These are phyloP conservation scores for Entosphenus tridentatus DNA, from an alignment of 2,113 vertebrate species.

Conservation along the genomic window DNA sequence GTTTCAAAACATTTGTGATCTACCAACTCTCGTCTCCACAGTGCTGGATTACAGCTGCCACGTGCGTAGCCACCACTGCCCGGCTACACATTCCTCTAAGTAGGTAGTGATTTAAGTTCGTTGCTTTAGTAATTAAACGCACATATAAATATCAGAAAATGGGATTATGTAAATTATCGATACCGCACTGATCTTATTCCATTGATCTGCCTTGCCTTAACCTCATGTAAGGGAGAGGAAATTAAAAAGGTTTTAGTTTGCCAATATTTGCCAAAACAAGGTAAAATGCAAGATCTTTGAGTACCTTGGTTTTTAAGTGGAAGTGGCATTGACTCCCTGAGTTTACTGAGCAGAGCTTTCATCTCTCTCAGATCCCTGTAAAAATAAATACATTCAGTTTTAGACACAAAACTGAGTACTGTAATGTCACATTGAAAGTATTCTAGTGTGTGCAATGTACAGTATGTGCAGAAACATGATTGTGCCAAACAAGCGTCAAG, in stretches of 20 bases:
- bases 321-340: constrained; percentile 99
- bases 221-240: not conserved
- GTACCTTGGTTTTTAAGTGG: constrained; percentile 95
- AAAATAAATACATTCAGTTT: constrained; percentile 16
- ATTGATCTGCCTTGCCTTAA: not conserved
- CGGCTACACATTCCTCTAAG: too few species aligned
- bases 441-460: not conserved
- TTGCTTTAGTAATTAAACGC: not conserved
- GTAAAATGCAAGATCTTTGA: constrained; percentile 11
- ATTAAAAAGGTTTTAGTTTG: not conserved
- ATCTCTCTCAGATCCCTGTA: constrained; percentile 85
- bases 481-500: not conserved
- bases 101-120: too few species aligned
- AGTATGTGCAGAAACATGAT: not conserved
- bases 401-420: constrained; percentile 9
- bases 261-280: constrained; percentile 7
- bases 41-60: too few species aligned
- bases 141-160: not conserved
- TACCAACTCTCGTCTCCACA: too few species aligned
- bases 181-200: not conserved
- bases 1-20: too few species aligned
- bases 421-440: not conserved
- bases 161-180: not conserved
- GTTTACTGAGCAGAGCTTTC: constrained; percentile 99
- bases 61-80: too few species aligned